Evolutionary conservation across 1,140 invertebrate species (phyloP), one percentile per base, ranked within the genome.

Genomic region (Drosophila miranda): DNA sequence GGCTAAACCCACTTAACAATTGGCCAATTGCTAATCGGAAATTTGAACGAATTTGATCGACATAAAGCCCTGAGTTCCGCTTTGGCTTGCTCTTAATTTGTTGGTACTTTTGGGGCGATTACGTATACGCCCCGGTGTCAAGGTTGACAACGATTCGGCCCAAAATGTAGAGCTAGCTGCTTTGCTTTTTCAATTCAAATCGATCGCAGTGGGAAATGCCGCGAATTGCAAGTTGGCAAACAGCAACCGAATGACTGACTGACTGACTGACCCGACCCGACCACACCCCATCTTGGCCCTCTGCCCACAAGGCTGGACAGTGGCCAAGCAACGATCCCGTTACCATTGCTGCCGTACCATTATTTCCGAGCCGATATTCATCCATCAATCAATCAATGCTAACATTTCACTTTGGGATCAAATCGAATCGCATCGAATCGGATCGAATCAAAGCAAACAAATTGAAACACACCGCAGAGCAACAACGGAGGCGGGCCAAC

Each of bases 351-450:
- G 44, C 41, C 8, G 44, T 23, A 44, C 21, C 21, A 41, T 21
- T 16, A 42, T 11, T 16, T 48, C 28, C 60, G 45, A 26, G 19
- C 23, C 63, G 67, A 45, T 38, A 38, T 68, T 34, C 59, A 67
- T 59, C 57, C 42, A 60, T 68, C 63, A 77, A 77, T 81, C 78
- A 77, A 81, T 82, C 75, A 79, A 75, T 53, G 61, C 60, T 61
- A 61, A 59, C 79, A 83, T 84, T 83, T 84, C 79, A 83, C 71
- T 83, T 83, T 84, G 45, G 14, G 14, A 67, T 19, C 45, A 23
- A 28, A 4, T 57, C 42, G 30, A 38, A 42, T 46, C 30, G 43
- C 16, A 6, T 56, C 48, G 21, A 38, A 42, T 54, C 30, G 43
- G 2, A 38, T 23, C 19, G 26, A 68, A 68, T 69, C 44, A 68